These are phyloP conservation scores for Hypercompe scribonia DNA, from an alignment of 2,888 invertebrate species.

Conservation along the genomic window DNA sequence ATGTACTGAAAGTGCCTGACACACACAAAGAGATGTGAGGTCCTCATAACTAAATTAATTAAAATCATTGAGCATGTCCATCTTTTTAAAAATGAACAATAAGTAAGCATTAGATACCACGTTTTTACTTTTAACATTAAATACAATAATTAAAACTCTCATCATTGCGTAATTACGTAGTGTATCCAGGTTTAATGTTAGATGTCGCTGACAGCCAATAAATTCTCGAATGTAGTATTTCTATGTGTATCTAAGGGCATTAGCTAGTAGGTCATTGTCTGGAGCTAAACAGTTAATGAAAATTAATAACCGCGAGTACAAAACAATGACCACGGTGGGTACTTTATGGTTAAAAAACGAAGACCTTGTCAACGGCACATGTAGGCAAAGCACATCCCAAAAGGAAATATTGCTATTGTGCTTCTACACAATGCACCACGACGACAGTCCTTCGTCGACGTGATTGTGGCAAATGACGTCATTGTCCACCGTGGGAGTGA, in stretches of 20 bases:
- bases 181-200: not conserved
- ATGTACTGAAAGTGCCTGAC: too few species aligned
- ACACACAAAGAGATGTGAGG: too few species aligned
- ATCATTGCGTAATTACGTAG: not conserved
- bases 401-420: slow-evolving; percentile 65
- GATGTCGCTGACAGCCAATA: not conserved
- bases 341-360: slow-evolving; percentile 44
- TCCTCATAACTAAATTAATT: too few species aligned
- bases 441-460: slow-evolving; percentile 59
- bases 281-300: slow-evolving; percentile 7
- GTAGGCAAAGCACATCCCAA: slow-evolving; percentile 56
- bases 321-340: slow-evolving; percentile 28
- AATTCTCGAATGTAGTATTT: not conserved
- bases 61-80: not conserved
- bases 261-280: slow-evolving; percentile 5
- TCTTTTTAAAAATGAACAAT: not conserved
- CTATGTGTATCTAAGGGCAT: not conserved
- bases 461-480: slow-evolving; percentile 63
- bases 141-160: not conserved
- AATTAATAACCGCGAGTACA: slow-evolving; percentile 23
- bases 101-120: too few species aligned
- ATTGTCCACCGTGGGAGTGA: slow-evolving; percentile 76
- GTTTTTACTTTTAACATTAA: not conserved
- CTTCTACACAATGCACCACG: slow-evolving; percentile 60
- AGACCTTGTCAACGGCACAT: slow-evolving; percentile 55